A percentile compares a stretch with the other conserved stretches of the same genome.
Evolutionary conservation across 1,140 invertebrate genomes (phyloP).

Genomic region (Scaptomyza montana): DNA sequence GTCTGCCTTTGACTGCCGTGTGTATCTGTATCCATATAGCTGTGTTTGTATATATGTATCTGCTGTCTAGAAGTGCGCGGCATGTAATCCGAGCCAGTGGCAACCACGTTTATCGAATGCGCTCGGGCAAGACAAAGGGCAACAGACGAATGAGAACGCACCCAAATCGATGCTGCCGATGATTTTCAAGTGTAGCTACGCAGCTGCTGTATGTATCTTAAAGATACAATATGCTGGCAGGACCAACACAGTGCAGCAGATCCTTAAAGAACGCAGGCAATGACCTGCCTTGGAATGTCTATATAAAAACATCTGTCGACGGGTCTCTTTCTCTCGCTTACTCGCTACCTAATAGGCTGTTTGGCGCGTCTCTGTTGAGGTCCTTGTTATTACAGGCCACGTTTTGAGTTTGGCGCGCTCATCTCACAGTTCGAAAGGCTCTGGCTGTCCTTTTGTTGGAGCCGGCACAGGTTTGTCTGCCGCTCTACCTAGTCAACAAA

Average conservation of each 20-base stretch:
- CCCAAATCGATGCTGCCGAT: slow-evolving; percentile 38
- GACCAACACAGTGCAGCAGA: slow-evolving; percentile 71
- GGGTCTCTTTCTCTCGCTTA: background rate
- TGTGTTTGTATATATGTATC: slow-evolving; percentile 16
- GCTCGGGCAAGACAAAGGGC: slow-evolving; percentile 36
- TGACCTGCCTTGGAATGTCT: slow-evolving; percentile 71
- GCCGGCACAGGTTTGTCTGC: slow-evolving; percentile 66
- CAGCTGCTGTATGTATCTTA: slow-evolving; percentile 65
- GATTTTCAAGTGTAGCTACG: slow-evolving; percentile 64
- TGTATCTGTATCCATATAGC: slow-evolving; percentile 27
- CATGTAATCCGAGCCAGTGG: slow-evolving; percentile 64
- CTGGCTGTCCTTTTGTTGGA: slow-evolving; percentile 51
- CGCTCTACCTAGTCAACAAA: slow-evolving; percentile 33
- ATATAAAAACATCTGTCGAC: slow-evolving; percentile 70
- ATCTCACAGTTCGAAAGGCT: slow-evolving; percentile 39
- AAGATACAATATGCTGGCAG: slow-evolving; percentile 65
- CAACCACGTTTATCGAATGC: slow-evolving; percentile 50
- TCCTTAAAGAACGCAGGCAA: slow-evolving; percentile 63
- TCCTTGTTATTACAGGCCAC: slow-evolving; percentile 67
- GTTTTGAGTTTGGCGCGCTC: slow-evolving; percentile 59
- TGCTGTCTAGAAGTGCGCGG: slow-evolving; percentile 49
- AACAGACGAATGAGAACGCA: slow-evolving; percentile 29
- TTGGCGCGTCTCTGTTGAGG: slow-evolving; percentile 52
- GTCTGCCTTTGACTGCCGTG: slow-evolving; percentile 21
- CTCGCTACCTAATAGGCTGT: slow-evolving; percentile 49